Conservation (phyloP, 2,797 vertebrate genomes). For the Botia almorhae region DNA sequence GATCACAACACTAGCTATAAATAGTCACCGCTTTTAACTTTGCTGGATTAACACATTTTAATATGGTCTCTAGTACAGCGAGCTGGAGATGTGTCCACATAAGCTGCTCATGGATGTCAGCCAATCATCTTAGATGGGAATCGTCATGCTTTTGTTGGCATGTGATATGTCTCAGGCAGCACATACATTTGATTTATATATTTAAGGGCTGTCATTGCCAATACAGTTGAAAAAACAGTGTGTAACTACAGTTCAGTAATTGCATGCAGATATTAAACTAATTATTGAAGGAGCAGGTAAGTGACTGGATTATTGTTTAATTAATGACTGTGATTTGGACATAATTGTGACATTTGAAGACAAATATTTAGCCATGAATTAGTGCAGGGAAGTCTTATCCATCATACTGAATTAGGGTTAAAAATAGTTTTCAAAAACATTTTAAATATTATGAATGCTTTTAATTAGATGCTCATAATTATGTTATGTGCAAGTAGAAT, state of each 20-base stretch:
- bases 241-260: background rate
- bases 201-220: background rate
- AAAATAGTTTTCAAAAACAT: background rate
- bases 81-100: background rate
- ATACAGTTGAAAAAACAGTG: background rate
- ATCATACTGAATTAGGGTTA: background rate
- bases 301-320: conserved; percentile 10
- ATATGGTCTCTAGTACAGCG: conserved; percentile 10
- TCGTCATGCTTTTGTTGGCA: conserved; percentile 28
- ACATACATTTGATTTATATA: background rate
- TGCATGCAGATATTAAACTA: background rate
- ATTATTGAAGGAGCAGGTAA: conserved; percentile 8
- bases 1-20: conserved; percentile 55
- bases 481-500: background rate
- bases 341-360: background rate
- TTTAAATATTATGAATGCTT: background rate
- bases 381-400: background rate
- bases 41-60: conserved; percentile 41
- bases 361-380: background rate
- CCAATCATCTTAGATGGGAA: conserved; percentile 28
- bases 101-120: conserved; percentile 13
- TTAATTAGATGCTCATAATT: background rate
- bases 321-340: conserved; percentile 1
- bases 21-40: conserved; percentile 48
- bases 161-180: conserved; percentile 14